Evolutionary conservation across 2,113 vertebrate genomes (phyloP).

Genomic region (Prinia subflava): DNA sequence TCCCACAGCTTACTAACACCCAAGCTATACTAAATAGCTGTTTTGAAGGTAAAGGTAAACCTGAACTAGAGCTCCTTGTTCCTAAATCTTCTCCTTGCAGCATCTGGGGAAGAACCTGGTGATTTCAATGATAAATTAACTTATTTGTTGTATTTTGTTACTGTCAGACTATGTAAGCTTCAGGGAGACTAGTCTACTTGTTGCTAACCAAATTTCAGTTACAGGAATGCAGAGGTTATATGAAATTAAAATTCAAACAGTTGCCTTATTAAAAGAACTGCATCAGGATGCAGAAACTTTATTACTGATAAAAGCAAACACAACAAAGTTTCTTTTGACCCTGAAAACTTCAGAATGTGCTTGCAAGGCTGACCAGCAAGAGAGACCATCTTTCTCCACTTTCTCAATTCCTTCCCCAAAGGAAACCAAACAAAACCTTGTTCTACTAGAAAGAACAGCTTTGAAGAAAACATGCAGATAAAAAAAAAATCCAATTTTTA

Average conservation of each 20-base stretch:
- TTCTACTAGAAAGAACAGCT: not conserved
- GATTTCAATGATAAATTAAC: not conserved
- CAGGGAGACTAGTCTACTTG: not conserved
- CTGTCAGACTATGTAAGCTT: not conserved
- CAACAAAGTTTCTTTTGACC: not conserved
- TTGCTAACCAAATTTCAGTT: not conserved
- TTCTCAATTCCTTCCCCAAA: not conserved
- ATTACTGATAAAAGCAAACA: not conserved
- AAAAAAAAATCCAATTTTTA: not conserved
- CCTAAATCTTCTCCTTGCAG: not conserved
- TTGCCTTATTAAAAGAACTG: not conserved
- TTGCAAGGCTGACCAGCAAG: not conserved
- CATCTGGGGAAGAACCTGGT: not conserved
- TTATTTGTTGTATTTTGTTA: not conserved
- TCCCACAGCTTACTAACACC: not conserved
- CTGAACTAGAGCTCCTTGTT: not conserved
- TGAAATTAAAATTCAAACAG: not conserved
- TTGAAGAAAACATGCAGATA: not conserved
- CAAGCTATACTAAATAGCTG: not conserved
- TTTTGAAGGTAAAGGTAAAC: not conserved
- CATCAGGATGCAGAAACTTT: not conserved
- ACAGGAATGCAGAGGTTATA: not conserved
- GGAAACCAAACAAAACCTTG: not conserved
- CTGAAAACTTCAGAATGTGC: not conserved
- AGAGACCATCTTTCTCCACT: not conserved